These are phyloP conservation scores for Xenus cinereus DNA, from an alignment of 2,113 vertebrate genomes.

Conservation along the genomic window DNA sequence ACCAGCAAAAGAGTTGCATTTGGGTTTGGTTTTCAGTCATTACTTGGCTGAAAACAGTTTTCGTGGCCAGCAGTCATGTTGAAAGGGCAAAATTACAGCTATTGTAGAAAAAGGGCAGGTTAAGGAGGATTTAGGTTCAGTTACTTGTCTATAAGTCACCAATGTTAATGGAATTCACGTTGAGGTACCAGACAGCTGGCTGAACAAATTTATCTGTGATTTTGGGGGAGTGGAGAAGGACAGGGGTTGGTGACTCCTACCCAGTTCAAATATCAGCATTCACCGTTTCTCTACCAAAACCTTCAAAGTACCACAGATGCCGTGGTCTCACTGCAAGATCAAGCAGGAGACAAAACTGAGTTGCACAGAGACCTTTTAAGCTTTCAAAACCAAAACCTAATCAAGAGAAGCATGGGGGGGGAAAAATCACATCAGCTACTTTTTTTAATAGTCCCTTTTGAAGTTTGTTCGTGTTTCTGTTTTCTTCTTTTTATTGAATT, in stretches of 20 bases:
- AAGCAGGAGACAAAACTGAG: neutral
- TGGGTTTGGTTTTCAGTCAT: neutral
- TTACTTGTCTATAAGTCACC: neutral
- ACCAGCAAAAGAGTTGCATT: neutral
- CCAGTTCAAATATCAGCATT: neutral
- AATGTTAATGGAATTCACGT: neutral
- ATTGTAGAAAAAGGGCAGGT: neutral
- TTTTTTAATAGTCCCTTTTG: neutral
- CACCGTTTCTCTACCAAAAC: neutral
- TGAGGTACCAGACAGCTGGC: neutral
- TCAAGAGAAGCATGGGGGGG: fast-evolving
- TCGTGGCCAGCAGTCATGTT: neutral
- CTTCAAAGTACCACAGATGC: neutral
- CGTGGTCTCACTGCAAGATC: neutral
- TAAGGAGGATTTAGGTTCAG: neutral
- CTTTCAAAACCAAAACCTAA: neutral
- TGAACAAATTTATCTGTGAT: neutral
- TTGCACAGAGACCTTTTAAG: neutral
- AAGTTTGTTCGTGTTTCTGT: neutral
- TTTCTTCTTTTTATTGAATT: neutral
- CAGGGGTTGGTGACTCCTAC: neutral
- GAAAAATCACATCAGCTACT: neutral
- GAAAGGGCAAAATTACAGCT: neutral
- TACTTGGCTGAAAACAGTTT: neutral
- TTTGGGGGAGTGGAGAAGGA: neutral